Base-by-base conservation (phyloP, 30 jellyfish, hydroid and myxozoan genomes). In the Aurelia aurita complex sp. Pacific region DNA sequence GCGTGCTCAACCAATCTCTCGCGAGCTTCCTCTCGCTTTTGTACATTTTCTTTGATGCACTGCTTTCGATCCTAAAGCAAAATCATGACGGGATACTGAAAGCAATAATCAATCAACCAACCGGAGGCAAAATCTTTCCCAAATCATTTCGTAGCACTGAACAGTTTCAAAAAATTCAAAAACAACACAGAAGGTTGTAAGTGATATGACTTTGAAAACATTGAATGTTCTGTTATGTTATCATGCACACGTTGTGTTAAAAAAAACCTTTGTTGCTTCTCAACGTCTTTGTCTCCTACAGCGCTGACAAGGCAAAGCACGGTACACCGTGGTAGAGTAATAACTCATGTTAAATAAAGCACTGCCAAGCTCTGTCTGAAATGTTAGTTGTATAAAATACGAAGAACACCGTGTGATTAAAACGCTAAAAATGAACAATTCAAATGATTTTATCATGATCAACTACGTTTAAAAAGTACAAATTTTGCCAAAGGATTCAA, bases 31-130 rank as follows among this genome's bases (percentile, higher is more conserved):
- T 91, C 97, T 50, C 75, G 80, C 50, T 60, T 55, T 54, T 67
- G 64, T 4, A 81, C 73, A 33, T 83, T 92, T 32, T 91, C 97
- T 17, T 73, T 89, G 42, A 74, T 36, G n/a, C 86, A 83, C 86
- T 40, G 80, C 35, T 51, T 88, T 65, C 80, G 57, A 11, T 81
- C 97, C 97, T 89, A 66, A 18, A 13, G 38, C 59, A 76, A 51
- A 4, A 50, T 32, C 17, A 57, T 57, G 16, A 57, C 13, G 67
- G 67, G 17, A 17, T 57, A 17, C 13, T 57, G 67, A 13, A 11
- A 57, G 67, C 67, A 11, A 11, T 17, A 11, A 11, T 11, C 13
- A 11, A 11, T 57, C 67, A 57, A 17, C 67, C 67, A 9, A 7
- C 57, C 2, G 57, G 8, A 46, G 57, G 12, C 57, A 46, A 1